Evolutionary conservation across 1,140 invertebrate species (phyloP).

Genomic region (Heliothis virescens): DNA sequence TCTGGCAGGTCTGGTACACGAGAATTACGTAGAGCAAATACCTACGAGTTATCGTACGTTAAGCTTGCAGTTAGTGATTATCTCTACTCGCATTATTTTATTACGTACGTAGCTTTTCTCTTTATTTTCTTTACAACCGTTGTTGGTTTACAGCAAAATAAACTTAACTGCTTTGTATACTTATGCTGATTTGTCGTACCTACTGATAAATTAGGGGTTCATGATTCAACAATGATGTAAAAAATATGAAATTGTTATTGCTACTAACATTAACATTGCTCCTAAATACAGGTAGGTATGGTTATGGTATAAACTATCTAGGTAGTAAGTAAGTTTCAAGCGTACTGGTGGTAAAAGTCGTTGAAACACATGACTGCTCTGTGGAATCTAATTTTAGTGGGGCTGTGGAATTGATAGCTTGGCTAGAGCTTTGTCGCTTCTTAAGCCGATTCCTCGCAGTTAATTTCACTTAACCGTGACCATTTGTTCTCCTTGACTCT

Average conservation of each 20-base stretch:
- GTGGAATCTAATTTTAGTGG: conserved; percentile 52
- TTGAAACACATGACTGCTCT: conserved; percentile 43
- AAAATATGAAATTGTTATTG: no score
- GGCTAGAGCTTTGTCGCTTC: conserved; percentile 48
- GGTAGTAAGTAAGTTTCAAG: background rate
- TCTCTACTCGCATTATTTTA: background rate
- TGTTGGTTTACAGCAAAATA: background rate
- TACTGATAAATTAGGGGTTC: no score
- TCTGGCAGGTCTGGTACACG: background rate
- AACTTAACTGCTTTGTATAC: no score
- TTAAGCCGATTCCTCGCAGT: conserved; percentile 56
- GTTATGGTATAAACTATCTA: background rate
- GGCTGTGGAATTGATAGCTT: conserved; percentile 54
- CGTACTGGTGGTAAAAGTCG: background rate
- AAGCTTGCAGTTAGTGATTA: background rate
- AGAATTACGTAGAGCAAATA: background rate
- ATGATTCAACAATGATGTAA: no score
- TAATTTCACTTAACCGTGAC: conserved; percentile 61
- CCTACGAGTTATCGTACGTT: background rate
- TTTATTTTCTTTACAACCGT: background rate
- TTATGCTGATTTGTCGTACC: no score
- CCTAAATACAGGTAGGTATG: background rate
- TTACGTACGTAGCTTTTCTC: background rate
- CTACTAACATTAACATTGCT: no score
- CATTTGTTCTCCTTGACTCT: conserved; percentile 51